Evolutionary conservation across 1,140 invertebrate species (phyloP), one percentile per base, ranked within the genome.

Genomic region (Lepidurus couesii): DNA sequence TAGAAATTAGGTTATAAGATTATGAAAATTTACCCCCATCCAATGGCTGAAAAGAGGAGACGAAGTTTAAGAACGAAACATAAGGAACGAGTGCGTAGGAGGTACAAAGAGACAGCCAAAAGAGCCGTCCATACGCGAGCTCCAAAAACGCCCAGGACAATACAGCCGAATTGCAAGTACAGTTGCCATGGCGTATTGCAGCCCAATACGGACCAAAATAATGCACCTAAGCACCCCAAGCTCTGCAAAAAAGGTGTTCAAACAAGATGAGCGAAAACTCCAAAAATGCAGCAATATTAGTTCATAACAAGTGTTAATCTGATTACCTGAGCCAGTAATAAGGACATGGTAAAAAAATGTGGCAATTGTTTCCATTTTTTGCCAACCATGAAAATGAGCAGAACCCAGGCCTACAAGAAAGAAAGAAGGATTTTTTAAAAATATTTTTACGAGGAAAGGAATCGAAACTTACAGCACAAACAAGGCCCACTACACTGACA

Each of bases 71-170:
- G 84, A 42, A 95, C 90, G 85, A 92, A 95, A 83, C 92, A 92
- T 1, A 93, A 86, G 80, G 93, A 93, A 74, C 92, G 89, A 78
- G 90, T 92, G 84, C 95, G 91, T 42, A 97, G 85, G 82, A 96
- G 91, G 73, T 96, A 88, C 16, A 98, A 83, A 7, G 90, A 90
- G 26, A 93, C 86, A 21, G 95, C 92, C 75, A 97, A 87, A 77
- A 93, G 89, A 16, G 91, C 90, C 0, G 94, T 94, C 92, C 93
- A 96, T 43, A 96, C 86, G 42, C 95, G 86, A 44, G 92, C 90
- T 74, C 92, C 91, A 82, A 93, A 92, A 42, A 92, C 89, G 34
- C 93, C 92, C 74, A 89, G 86, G 42, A 90, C 89, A 80, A 92
- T 91, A 1, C 94, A 81, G 42, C 89, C 84, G 83, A 93, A 93